Conservation (phyloP, 2,888 invertebrate species). For the Sisyra nigra region DNA sequence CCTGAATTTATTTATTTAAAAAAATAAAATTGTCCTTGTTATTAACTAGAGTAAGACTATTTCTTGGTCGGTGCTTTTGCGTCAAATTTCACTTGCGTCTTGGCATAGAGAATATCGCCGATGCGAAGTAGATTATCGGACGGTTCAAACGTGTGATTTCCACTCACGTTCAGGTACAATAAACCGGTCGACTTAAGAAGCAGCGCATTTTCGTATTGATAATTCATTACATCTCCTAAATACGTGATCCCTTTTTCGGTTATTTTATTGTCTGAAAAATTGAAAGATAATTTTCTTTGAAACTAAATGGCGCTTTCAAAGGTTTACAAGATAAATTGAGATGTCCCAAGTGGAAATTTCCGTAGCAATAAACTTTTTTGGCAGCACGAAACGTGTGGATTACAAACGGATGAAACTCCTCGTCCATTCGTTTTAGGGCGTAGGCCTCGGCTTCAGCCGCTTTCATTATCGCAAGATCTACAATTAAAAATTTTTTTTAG, state of each 20-base stretch:
- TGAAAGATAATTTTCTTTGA: not conserved
- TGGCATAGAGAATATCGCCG: not conserved
- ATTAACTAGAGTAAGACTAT: too few species aligned
- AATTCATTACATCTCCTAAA: not conserved
- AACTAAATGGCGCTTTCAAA: not conserved
- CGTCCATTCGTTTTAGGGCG: constrained; percentile 1
- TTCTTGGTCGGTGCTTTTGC: too few species aligned
- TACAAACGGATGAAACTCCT: constrained; percentile 20
- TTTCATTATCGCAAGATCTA: not conserved
- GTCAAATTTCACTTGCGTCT: not conserved
- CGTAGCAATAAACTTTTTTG: constrained; percentile 18
- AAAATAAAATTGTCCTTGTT: too few species aligned
- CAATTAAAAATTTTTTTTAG: too few species aligned
- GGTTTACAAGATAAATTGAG: constrained; percentile 23
- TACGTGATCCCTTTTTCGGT: not conserved
- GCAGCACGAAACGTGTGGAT: constrained; percentile 18
- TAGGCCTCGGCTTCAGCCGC: not conserved
- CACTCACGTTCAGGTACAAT: not conserved
- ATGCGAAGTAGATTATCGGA: too few species aligned
- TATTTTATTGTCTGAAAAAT: constrained; percentile 3
- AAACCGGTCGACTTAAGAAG: not conserved
- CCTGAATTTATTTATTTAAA: too few species aligned
- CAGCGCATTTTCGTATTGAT: not conserved
- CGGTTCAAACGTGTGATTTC: not conserved
- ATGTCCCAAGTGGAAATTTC: constrained; percentile 21